Evolutionary conservation across 37 sponge, comb jelly and placozoan genomes (phyloP), one percentile per base, ranked within the genome.

Genomic region (Crambe crambe): DNA sequence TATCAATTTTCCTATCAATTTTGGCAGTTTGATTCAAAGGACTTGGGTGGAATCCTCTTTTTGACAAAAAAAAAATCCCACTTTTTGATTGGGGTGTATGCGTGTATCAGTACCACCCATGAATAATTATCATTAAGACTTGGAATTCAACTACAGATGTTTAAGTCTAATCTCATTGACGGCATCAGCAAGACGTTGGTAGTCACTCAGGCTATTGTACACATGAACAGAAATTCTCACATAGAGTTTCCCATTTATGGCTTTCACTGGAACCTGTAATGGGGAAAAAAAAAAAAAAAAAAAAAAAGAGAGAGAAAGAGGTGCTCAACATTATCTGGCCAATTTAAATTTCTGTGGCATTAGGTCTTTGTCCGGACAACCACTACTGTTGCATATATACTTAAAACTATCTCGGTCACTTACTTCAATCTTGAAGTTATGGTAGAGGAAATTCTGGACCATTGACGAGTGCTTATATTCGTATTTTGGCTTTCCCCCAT

Each of bases 221-320:
- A 93, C 79, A 74, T 88, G 89, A 40, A 85, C 85, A 60, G 93
- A 88, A 22, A 93, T 78, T 32, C 93, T 71, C 18, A 93, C 89
- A 81, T 81, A 85, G 18, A 93, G 77, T 42, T 68, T 63, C 3
- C 62, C 74, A 22, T 88, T 59, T 18, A 88, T 80, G 2, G 42
- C 80, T 66, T 89, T 89, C 21, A 93, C 83, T 51, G 94, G 91
- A 18, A 89, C 91, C 94, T 93, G 64, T 26, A 78, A 3, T 25
- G 8, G 31, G 51, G 27, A 34, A 54, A 27, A 61, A 18, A 40
- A 57, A 42, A 36, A 60, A n/a, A 51, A 12, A 58, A 31, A 51
- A 2, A 44, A 5, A 2, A 43, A 71, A 27, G 25, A 2, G 17
- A 71, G 3, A 71, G 47, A 2, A 2, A 71, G n/a, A 27, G 17